Evolutionary conservation across 64 coral and sea anemone genomes (phyloP), one percentile per base, ranked within the genome.

Genomic region (Astreopora myriophthalma): DNA sequence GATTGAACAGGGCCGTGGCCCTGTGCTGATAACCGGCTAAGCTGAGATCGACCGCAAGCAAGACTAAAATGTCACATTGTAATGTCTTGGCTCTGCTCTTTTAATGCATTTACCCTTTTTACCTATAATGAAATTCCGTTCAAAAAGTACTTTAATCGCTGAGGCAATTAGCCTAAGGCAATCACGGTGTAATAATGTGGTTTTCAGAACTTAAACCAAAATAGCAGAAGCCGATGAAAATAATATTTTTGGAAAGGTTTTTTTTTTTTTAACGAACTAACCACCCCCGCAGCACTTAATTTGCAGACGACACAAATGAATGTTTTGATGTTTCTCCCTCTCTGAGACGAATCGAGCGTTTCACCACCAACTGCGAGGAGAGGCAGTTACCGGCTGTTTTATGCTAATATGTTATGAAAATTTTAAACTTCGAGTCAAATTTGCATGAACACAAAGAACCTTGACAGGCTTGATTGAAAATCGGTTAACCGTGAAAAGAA

Each of bases 361-460:
- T 65, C n/a, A 40, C 28, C 31, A n/a, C 51, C 58, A 80, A 35
- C 76, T 33, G 48, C 7, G 26, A 4, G 2, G 9, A 3, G 68
- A 34, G 2, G 33, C 10, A 12, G 1, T n/a, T 22, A 20, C 70
- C 70, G 70, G 57, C 55, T 37, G 57, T n/a, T n/a, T 64, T 83
- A 83, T 83, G 79, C 31, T 64, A 83, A 83, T 83, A 2, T 38
- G 3, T 23, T 38, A 83, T 83, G n/a, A 83, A 83, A 83, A 64
- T 36, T 83, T 83, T 83, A 63, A 83, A 64, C 52, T 12, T 73
- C 3, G 5, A 24, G 31, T 37, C 2, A 38, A 63, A 83, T 83
- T 83, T 83, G 79, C 79, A 83, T 83, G 20, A 22, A 20, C 8
- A 22, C 33, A 64, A 83, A 65, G 8, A 49, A 83, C 52, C 65